Evolutionary conservation across 2,113 vertebrate species (phyloP), one percentile per base, ranked within the genome.

Genomic region (Astur gentilis): DNA sequence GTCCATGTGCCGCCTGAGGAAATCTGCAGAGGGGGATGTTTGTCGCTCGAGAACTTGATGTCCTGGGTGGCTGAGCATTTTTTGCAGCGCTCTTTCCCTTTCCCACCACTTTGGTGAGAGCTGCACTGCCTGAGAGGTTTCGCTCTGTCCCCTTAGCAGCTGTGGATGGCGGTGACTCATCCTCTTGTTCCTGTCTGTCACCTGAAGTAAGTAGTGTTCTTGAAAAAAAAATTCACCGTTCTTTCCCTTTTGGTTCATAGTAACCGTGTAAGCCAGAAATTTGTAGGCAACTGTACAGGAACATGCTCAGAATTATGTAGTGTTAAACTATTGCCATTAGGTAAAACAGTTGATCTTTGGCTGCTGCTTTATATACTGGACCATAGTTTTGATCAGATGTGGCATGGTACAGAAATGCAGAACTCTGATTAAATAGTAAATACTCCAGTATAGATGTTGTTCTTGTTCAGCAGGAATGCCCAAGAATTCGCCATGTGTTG

Each of bases 311-410:
- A 58, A n/a, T 87, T 45, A 54, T 8, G 12, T 62, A 18, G 70
- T 27, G 42, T 54, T 60, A 19, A 90, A 45, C 15, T 62, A 31
- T 52, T 64, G 55, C 20, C 7, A 4, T 54, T 23, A 29, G 29
- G 44, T n/a, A 5, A 31, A 73, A 70, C 80, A 76, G 17, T 31
- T 83, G 19, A 13, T 73, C 10, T 87, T 58, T 20, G 42, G 5
- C 52, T 82, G n/a, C 11, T 73, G 7, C 34, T 69, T 65, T 92
- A 11, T 26, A 13, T 52, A 14, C 29, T 40, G 42, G 17, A 5
- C 3, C 2, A 0, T 40, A 10, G 16, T 4, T 72, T 50, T 61
- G 49, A n/a, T 57, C 32, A 67, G 55, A 57, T 3, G 3, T 0
- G 0, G 13, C 42, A 6, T 29, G 23, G 42, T 66, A 25, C 6